Percentiles rank a stretch among this genome's conserved stretches.
phyloP scores from a whole-genome alignment of 2,113 vertebrate genomes.

The Leucopsar rothschildi region DNA sequence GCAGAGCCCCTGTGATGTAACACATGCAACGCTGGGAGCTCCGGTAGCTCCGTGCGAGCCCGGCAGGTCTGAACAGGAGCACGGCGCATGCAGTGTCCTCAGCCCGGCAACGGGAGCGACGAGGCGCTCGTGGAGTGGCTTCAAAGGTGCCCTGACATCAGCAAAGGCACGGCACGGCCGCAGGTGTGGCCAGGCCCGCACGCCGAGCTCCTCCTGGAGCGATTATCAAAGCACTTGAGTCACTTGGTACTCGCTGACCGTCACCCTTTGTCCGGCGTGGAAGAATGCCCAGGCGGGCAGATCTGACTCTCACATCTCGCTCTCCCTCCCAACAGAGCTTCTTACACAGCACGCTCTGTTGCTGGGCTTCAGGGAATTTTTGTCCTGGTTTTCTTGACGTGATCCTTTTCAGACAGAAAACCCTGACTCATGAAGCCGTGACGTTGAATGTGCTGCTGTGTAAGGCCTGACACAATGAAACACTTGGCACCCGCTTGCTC shows the following conservation, averaged over 20 bases:
- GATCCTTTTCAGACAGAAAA: conserved; percentile 67
- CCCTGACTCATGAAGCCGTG: conserved; percentile 74
- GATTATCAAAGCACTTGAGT: conserved; percentile 33
- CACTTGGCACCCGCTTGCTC: background rate
- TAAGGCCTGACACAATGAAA: conserved; percentile 61
- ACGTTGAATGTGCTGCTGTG: conserved; percentile 48
- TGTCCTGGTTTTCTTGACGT: conserved; percentile 63
- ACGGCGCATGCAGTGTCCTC: background rate
- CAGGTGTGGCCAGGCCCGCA: background rate
- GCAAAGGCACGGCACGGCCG: background rate
- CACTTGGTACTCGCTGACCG: conserved; percentile 6
- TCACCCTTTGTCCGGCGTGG: conserved; percentile 54
- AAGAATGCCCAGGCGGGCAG: conserved; percentile 29
- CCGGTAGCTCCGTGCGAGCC: background rate
- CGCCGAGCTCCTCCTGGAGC: background rate
- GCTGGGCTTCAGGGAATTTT: conserved; percentile 65
- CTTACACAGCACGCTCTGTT: conserved; percentile 26
- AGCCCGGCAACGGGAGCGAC: background rate
- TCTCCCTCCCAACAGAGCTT: background rate
- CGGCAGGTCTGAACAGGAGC: conserved; percentile 12
- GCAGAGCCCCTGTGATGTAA: conserved; percentile 48
- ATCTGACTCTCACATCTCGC: background rate
- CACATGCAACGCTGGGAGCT: background rate
- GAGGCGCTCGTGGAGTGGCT: background rate
- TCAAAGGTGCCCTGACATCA: conserved; percentile 58